These are phyloP conservation scores for Mormyrops boulengeri DNA, from an alignment of 2,797 vertebrate species.

Conservation along the genomic window DNA sequence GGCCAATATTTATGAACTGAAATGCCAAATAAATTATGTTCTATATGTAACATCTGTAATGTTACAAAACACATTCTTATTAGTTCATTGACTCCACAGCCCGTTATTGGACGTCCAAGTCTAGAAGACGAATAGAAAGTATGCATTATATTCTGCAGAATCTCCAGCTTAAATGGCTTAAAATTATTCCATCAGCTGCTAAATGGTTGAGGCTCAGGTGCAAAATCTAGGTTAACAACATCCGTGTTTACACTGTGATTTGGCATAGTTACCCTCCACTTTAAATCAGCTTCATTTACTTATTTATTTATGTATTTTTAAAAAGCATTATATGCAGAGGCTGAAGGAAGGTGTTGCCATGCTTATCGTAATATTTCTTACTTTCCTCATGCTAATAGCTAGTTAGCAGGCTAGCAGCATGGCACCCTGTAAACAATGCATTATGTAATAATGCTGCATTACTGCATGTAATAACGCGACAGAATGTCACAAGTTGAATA, in stretches of 20 bases:
- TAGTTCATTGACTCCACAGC: neutral
- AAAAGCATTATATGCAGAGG: neutral
- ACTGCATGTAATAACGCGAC: neutral
- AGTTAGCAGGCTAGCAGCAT: slow-evolving; percentile 11
- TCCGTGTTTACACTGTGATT: neutral
- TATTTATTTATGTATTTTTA: no score
- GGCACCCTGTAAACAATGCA: neutral
- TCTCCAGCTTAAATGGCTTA: neutral
- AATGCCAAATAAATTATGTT: neutral
- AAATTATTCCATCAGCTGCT: neutral
- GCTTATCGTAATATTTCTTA: neutral
- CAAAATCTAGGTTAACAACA: neutral
- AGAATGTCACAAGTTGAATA: neutral
- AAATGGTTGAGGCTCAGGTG: neutral
- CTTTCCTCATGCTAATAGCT: slow-evolving; percentile 6
- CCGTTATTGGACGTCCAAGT: neutral
- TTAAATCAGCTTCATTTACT: neutral
- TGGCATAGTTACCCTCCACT: neutral
- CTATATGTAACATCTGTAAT: neutral
- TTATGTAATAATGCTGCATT: neutral
- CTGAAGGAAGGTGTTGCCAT: neutral
- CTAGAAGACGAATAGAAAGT: neutral
- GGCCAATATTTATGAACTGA: neutral
- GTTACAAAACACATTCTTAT: neutral
- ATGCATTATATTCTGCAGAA: neutral